Base-by-base conservation (phyloP, 2,113 vertebrate species). In the Choloepus hoffmanni region DNA sequence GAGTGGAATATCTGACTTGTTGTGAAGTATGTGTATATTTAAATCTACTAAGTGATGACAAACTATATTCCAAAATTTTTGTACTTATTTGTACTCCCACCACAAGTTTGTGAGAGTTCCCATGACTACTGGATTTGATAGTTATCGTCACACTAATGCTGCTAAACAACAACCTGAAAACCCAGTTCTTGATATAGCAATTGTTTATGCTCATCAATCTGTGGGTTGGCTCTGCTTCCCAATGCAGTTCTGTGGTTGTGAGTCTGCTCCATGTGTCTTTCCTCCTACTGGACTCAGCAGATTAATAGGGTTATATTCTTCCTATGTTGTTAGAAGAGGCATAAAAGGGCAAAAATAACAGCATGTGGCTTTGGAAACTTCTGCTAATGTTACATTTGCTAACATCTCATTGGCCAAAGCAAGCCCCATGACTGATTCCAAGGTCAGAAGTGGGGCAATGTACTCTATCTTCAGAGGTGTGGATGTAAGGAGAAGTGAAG, bases 181-280 rank as follows among this genome's bases (percentile, higher is more conserved):
- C 21, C 83, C 10, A 73, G 1, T 60, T 0, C 7, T 70, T 62
- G 77, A 58, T 18, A 28, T 0, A 92, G 7, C 26, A 50, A 50
- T 53, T 28, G 12, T 72, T 74, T 50, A 55, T n/a, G 65, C 30
- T 88, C 30, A 43, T n/a, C 2, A 12, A 8, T 63, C 2, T 43
- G 3, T 48, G 7, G 10, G 14, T 55, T 89, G 8, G 33, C 28
- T 65, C 12, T 48, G 15, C 7, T 45, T 82, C 21, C 40, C 2
- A 30, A 3, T 86, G 3, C 0, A 62, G 9, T 11, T 55, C 0
- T 48, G 1, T 5, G 63, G 12, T 1, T 11, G 9, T 33, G 3
- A 67, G 23, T 82, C 9, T 30, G 19, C 0, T 55, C 23, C 15
- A 19, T 50, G 12, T 23, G 10, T 53, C 33, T 12, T 18, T 72